Evolutionary conservation across 2,797 vertebrate species (phyloP), one percentile per base, ranked within the genome.

Genomic region (Neosalanx taihuensis): DNA sequence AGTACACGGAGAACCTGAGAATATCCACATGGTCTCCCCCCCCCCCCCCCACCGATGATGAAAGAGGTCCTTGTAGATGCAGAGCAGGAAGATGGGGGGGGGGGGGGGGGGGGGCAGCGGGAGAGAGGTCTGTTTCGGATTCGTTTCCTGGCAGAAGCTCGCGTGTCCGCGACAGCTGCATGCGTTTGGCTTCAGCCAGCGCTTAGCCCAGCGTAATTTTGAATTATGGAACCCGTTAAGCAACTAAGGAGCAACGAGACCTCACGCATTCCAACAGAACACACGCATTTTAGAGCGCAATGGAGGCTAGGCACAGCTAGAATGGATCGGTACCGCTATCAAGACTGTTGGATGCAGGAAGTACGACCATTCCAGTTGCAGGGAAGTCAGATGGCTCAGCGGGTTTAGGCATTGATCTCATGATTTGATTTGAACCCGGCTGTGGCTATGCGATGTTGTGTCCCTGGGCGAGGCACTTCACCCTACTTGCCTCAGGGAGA

Each of bases 51-150:
- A n/a, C n/a, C n/a, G 71, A 62, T 67, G 73, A 76, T 75, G 73
- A 77, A 29, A 5, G 63, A 72, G 64, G 56, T 62, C 49, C 77
- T 71, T 69, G 62, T 67, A 59, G 60, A 79, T 70, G 74, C 75
- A 70, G 73, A 65, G 69, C 69, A n/a, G n/a, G n/a, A n/a, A n/a
- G n/a, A n/a, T n/a, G n/a, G n/a, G n/a, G n/a, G n/a, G n/a, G 20
- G 73, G 49, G 71, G 75, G 64, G 33, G 13, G 18, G 51, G 46
- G 65, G 65, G 46, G 5, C 65, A 53, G 26, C 26, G 30, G 6
- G 29, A 13, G 13, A 9, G 10, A 62, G 71, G 6, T 30, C 66
- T 72, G 69, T 49, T 73, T 68, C 66, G 70, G 67, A 75, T 41
- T 74, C 76, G 62, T 61, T 76, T 72, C 80, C 70, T 66, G 72